Conservation (phyloP, 2,888 invertebrate genomes). For the Macrophya alboannulata region DNA sequence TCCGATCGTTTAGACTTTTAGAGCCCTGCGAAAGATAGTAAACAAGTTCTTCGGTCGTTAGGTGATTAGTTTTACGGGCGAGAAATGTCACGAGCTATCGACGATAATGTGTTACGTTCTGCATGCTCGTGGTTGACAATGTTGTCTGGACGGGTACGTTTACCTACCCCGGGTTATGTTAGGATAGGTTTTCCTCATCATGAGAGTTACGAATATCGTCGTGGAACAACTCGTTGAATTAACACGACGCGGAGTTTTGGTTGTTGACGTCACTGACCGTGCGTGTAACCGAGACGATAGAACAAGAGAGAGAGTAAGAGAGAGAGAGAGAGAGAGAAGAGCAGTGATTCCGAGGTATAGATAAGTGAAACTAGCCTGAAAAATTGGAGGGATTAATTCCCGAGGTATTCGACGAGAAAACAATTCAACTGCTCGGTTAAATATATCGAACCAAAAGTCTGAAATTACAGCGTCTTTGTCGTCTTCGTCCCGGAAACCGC, state of each 20-base stretch:
- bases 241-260: constrained; percentile 21
- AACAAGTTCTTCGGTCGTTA: constrained; percentile 34
- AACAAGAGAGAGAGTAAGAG: constrained; percentile 57
- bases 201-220: neutral
- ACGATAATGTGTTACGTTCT: constrained; percentile 20
- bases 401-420: neutral
- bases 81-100: constrained; percentile 32
- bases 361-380: constrained; percentile 39
- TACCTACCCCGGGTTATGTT: neutral
- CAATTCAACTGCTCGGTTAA: constrained; percentile 11
- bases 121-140: neutral
- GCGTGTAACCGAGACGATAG: constrained; percentile 41
- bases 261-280: constrained; percentile 56
- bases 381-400: constrained; percentile 5
- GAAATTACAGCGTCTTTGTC: constrained; percentile 26
- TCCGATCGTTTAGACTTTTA: constrained; percentile 8
- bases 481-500: neutral
- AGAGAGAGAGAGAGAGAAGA: constrained; percentile 15
- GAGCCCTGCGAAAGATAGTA: constrained; percentile 30
- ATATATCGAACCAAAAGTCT: constrained; percentile 36
- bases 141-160: neutral
- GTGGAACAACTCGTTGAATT: neutral
- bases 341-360: constrained; percentile 42
- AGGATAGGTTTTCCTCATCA: neutral
- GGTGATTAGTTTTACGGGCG: constrained; percentile 35